These are phyloP conservation scores for Hyperopisus bebe DNA, from an alignment of 2,113 vertebrate species.

Conservation along the genomic window DNA sequence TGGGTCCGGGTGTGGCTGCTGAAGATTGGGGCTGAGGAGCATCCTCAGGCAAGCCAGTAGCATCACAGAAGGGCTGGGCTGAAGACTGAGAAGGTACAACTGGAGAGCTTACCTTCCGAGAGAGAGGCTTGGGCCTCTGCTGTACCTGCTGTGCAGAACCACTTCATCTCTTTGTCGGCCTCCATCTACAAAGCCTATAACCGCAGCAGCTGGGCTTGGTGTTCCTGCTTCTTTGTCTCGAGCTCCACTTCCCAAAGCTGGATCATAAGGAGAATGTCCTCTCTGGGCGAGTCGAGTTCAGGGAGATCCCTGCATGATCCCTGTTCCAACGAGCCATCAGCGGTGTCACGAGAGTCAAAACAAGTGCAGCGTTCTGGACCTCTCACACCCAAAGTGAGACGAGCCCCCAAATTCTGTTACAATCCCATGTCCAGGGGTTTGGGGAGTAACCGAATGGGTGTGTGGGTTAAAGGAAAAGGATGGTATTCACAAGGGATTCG, in stretches of 20 bases:
- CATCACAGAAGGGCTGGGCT: neutral
- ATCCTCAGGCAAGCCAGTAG: neutral
- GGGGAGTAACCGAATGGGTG: too few relatives aligned
- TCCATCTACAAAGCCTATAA: neutral
- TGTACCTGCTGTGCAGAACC: too few relatives aligned
- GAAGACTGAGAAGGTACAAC: neutral
- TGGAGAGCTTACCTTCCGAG: neutral
- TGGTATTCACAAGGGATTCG: too few relatives aligned
- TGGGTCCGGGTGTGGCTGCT: neutral
- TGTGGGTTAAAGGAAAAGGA: too few relatives aligned
- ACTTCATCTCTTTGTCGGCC: neutral
- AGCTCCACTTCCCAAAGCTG: neutral
- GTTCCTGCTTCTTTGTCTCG: neutral
- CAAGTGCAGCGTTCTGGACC: too few relatives aligned
- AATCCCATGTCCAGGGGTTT: too few relatives aligned
- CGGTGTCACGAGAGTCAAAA: too few relatives aligned
- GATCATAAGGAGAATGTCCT: neutral
- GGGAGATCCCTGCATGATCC: neutral
- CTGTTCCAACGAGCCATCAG: neutral
- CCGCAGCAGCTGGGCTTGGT: neutral
- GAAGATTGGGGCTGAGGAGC: neutral
- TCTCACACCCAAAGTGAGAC: too few relatives aligned
- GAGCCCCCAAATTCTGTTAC: too few relatives aligned
- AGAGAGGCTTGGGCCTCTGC: neutral
- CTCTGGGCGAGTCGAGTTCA: neutral